These are phyloP conservation scores for Salpingus planirostris DNA, from an alignment of 2,888 invertebrate genomes.

Conservation along the genomic window DNA sequence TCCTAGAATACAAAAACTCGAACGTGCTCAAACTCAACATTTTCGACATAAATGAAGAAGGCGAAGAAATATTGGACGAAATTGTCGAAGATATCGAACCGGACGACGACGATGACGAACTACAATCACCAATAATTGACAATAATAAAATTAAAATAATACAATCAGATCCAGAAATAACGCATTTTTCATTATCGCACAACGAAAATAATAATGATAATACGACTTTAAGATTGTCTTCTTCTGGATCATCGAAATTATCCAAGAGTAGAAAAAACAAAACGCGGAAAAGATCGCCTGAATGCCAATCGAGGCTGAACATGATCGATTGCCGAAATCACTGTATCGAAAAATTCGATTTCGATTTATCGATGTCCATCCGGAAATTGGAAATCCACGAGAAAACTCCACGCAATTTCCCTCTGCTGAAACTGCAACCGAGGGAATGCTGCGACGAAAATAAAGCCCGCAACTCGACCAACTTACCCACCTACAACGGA, in stretches of 20 bases:
- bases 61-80: constrained; percentile 25
- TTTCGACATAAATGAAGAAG: constrained; percentile 26
- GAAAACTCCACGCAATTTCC: constrained; percentile 30
- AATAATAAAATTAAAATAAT: not conserved
- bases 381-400: constrained; percentile 32
- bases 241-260: constrained; percentile 1
- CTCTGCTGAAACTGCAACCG: constrained; percentile 34
- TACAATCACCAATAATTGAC: too few species aligned
- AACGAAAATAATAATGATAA: not conserved
- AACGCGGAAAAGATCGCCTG: constrained; percentile 36
- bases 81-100: constrained; percentile 20
- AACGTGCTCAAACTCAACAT: constrained; percentile 16
- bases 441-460: constrained; percentile 40
- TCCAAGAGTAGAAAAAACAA: constrained; percentile 4
- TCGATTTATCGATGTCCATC: constrained; percentile 30
- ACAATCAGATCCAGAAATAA: not conserved
- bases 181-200: not conserved
- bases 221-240: too few species aligned
- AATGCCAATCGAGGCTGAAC: constrained; percentile 13
- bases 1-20: constrained; percentile 18
- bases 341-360: constrained; percentile 36
- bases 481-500: constrained; percentile 46
- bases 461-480: constrained; percentile 33
- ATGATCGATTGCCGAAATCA: constrained; percentile 34
- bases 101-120: constrained; percentile 9